Conservation (phyloP, 2,797 vertebrate species). For the Phaenicophaeus curvirostris region DNA sequence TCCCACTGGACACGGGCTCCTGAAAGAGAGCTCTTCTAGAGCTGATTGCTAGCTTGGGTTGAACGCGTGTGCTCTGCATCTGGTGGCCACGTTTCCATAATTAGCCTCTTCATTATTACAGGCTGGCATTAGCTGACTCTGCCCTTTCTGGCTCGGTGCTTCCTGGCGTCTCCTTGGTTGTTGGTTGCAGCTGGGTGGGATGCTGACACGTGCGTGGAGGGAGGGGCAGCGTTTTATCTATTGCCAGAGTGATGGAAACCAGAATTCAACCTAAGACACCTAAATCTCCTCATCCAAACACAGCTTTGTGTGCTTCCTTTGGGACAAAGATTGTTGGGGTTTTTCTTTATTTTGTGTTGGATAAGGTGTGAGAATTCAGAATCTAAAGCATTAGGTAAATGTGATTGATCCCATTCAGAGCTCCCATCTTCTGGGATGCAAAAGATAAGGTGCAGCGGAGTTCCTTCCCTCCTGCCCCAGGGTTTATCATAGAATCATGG, state of each 20-base stretch:
- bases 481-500: neutral
- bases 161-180: neutral
- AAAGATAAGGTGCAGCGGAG: neutral
- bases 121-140: neutral
- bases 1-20: neutral
- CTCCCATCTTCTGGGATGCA: neutral
- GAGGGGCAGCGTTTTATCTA: neutral
- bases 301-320: neutral
- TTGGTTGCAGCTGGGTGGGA: neutral
- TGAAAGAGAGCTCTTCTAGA: neutral
- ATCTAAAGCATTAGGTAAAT: neutral
- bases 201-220: neutral
- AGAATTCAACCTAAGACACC: neutral
- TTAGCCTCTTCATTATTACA: neutral
- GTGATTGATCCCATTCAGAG: neutral
- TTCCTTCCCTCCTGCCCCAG: neutral
- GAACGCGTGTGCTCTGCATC: neutral
- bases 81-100: neutral
- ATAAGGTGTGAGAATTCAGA: neutral
- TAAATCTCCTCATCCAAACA: neutral
- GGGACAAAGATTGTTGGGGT: neutral
- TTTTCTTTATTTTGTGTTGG: neutral
- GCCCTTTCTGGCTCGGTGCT: neutral
- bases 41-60: neutral
- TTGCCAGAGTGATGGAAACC: neutral